A percentile compares a stretch with the other conserved stretches of the same genome.
These are phyloP conservation scores for Brachyistius frenatus DNA, from an alignment of 2,113 vertebrate species.

Conservation along the genomic window DNA sequence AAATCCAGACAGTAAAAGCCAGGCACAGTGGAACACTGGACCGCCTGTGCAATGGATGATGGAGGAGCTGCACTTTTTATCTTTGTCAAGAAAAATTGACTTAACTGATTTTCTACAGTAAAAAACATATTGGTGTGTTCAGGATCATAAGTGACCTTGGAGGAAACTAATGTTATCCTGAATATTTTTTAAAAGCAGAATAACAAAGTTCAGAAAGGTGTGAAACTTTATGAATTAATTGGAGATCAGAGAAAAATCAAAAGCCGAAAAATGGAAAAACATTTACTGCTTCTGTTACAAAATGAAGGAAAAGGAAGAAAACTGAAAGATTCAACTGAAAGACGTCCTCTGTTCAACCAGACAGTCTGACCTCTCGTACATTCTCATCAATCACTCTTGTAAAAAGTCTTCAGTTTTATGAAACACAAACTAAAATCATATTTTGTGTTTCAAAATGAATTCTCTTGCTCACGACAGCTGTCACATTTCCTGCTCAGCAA, in stretches of 20 bases:
- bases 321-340: background rate
- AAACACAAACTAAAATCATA: conserved; percentile 15
- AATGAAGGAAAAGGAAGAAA: background rate
- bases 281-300: conserved; percentile 29
- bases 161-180: background rate
- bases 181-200: no score
- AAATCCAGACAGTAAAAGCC: conserved; percentile 12
- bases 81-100: conserved; percentile 9
- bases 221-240: no score
- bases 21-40: conserved; percentile 23
- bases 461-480: conserved; percentile 27
- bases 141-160: background rate
- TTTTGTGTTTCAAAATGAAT: conserved; percentile 14
- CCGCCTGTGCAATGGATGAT: background rate
- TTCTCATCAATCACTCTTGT: conserved; percentile 10
- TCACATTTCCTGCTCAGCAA: conserved; percentile 25
- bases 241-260: no score
- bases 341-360: background rate
- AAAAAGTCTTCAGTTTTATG: background rate
- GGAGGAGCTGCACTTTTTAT: conserved; percentile 18
- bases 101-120: conserved; percentile 21
- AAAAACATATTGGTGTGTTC: conserved; percentile 23
- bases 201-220: no score
- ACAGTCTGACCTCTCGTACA: conserved; percentile 18
- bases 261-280: background rate